Conservation (phyloP, 2,888 invertebrate genomes). For the Oligia strigilis region DNA sequence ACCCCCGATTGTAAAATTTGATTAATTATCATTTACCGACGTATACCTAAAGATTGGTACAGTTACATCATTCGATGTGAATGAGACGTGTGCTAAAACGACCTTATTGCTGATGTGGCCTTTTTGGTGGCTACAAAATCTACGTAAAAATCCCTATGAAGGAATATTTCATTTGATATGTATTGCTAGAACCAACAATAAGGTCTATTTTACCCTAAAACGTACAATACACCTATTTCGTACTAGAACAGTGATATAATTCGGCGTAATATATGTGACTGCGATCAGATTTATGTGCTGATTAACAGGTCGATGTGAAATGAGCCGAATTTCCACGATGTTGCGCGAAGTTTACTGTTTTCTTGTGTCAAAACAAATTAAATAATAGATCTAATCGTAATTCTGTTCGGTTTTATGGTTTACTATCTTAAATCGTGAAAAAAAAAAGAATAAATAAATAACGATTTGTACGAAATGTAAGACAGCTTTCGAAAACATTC, state of each 20-base stretch:
- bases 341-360: slow-evolving; percentile 54
- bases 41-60: slow-evolving; percentile 34
- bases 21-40: slow-evolving; percentile 73
- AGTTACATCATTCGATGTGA: slow-evolving; percentile 23
- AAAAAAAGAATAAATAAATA: slow-evolving; percentile 15
- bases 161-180: not conserved
- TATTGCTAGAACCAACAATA: not conserved
- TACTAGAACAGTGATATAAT: slow-evolving; percentile 60
- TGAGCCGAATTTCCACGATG: slow-evolving; percentile 63
- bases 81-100: slow-evolving; percentile 33
- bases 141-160: not conserved
- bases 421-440: slow-evolving; percentile 15
- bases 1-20: slow-evolving; percentile 79
- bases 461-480: not conserved
- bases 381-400: slow-evolving; percentile 43
- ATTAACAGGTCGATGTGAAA: slow-evolving; percentile 68
- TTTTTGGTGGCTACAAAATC: not conserved
- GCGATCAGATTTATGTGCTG: slow-evolving; percentile 68
- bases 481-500: not conserved
- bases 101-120: slow-evolving; percentile 34
- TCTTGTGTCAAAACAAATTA: slow-evolving; percentile 60
- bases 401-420: slow-evolving; percentile 21
- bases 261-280: slow-evolving; percentile 66
- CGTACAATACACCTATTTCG: slow-evolving; percentile 27
- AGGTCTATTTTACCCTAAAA: slow-evolving; percentile 43